A percentile compares a stretch with the other conserved stretches of the same genome.
Evolutionary conservation across 2,888 invertebrate genomes (phyloP).

Genomic region (Ptychoptera contaminata): DNA sequence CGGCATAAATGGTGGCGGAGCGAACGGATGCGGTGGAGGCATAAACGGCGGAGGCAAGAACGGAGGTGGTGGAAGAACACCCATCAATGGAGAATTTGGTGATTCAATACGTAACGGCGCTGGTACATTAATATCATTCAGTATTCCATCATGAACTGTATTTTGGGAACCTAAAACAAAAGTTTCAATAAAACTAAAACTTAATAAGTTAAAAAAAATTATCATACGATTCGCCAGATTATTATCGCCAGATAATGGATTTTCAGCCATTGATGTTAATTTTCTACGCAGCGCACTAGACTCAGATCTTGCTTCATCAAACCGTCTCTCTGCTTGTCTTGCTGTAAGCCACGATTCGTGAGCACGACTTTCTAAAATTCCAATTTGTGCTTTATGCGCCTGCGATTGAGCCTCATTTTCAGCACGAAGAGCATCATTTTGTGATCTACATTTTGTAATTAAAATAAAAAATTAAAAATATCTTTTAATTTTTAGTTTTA

Average conservation of each 20-base stretch:
- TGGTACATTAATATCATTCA: conserved; percentile 19
- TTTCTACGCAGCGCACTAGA: conserved; percentile 47
- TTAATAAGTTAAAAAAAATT: background rate
- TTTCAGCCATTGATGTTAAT: conserved; percentile 28
- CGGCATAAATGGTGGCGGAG: conserved; percentile 39
- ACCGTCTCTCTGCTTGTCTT: conserved; percentile 62
- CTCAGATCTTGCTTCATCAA: conserved; percentile 65
- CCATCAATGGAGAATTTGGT: conserved; percentile 29
- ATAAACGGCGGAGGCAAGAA: conserved; percentile 47
- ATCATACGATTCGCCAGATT: conserved; percentile 17
- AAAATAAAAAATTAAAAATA: background rate
- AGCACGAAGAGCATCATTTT: conserved; percentile 49
- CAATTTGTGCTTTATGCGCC: conserved; percentile 47
- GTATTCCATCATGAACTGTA: conserved; percentile 8
- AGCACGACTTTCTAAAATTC: conserved; percentile 65
- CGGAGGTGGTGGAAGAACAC: conserved; percentile 40
- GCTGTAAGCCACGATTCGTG: conserved; percentile 78
- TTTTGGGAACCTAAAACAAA: background rate
- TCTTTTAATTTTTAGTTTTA: background rate
- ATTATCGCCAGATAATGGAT: conserved; percentile 8
- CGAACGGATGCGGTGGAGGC: conserved; percentile 41
- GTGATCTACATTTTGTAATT: conserved; percentile 27
- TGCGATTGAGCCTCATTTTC: conserved; percentile 79
- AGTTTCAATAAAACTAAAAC: conserved; percentile 6
- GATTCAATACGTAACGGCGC: conserved; percentile 30